Conservation (phyloP, 1,140 invertebrate species). For the Delia radicum region DNA sequence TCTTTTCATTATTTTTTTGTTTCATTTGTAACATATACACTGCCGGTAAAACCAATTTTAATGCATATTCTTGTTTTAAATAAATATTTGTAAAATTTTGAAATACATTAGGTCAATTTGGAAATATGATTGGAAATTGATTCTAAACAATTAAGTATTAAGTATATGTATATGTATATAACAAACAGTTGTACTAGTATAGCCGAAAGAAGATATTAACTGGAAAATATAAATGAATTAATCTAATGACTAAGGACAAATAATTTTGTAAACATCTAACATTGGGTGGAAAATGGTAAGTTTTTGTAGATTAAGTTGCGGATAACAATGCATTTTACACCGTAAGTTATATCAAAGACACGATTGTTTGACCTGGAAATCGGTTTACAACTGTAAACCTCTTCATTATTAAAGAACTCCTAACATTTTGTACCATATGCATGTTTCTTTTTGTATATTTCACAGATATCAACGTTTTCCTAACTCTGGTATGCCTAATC, state of each 20-base stretch:
- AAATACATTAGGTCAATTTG: too few species aligned
- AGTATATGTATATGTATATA: neutral
- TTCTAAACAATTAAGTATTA: too few species aligned
- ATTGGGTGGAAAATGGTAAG: neutral
- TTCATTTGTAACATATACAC: too few species aligned
- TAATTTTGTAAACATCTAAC: neutral
- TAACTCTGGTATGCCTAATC: neutral
- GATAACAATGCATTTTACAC: neutral
- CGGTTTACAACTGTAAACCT: neutral
- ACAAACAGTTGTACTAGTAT: neutral
- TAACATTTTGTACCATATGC: neutral
- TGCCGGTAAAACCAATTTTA: too few species aligned
- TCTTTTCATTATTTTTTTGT: too few species aligned
- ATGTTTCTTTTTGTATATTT: neutral
- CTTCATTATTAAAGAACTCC: neutral
- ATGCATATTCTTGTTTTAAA: too few species aligned
- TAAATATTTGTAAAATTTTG: too few species aligned
- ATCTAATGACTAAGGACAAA: too few species aligned
- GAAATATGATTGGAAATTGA: too few species aligned
- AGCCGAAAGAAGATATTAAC: neutral
- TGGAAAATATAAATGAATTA: neutral
- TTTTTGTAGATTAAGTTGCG: neutral
- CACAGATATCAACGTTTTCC: conserved; percentile 20
- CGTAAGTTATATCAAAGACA: neutral
- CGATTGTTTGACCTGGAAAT: neutral